Evolutionary conservation across 2,797 vertebrate genomes (phyloP).

Genomic region (Odontamblyopus rebecca): DNA sequence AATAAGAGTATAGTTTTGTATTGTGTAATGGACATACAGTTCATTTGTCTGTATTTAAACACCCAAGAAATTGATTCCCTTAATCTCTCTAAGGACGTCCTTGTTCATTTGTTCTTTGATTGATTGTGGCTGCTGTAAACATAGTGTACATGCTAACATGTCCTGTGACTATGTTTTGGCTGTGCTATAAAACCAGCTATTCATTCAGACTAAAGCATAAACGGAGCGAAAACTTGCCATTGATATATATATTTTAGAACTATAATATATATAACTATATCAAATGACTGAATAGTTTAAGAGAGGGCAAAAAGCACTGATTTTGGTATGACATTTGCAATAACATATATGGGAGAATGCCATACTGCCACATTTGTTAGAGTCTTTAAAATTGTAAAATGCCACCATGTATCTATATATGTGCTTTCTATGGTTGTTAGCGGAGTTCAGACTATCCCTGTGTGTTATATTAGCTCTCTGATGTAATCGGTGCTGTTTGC

Average conservation of each 20-base stretch:
- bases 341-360: conserved; percentile 34
- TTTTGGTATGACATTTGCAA: conserved; percentile 39
- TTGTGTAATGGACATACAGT: conserved; percentile 15
- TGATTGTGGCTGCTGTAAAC: conserved; percentile 30
- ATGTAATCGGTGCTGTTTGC: conserved; percentile 23
- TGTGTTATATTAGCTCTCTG: conserved; percentile 20
- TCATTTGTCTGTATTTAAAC: conserved; percentile 19
- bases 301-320: conserved; percentile 6
- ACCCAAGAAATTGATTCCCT: conserved; percentile 1
- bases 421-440: conserved; percentile 7
- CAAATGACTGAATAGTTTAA: conserved; percentile 13
- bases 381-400: not conserved
- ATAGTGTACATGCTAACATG: conserved; percentile 32
- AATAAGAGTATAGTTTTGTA: conserved; percentile 29
- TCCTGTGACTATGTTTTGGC: conserved; percentile 27
- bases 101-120: conserved; percentile 22
- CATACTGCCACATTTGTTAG: conserved; percentile 23
- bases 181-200: conserved; percentile 46
- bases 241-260: conserved; percentile 13
- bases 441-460: not conserved
- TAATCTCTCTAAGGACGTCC: conserved; percentile 16
- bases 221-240: conserved; percentile 26
- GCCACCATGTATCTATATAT: conserved; percentile 25
- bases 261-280: not conserved
- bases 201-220: not conserved